Evolutionary conservation across 2,888 invertebrate genomes (phyloP).

Genomic region (Emmelina monodactyla): DNA sequence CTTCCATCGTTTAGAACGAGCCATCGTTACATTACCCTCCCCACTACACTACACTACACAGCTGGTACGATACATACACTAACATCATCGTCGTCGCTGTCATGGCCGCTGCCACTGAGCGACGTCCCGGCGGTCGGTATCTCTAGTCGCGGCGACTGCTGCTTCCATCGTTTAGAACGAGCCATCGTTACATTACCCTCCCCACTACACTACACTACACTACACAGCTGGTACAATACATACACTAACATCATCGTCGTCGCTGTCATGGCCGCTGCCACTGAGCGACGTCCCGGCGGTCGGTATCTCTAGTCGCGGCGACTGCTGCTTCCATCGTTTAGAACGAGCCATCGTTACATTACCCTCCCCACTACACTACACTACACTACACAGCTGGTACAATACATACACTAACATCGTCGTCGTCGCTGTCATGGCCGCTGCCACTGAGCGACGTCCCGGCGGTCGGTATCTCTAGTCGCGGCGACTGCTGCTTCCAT

Average conservation of each 20-base stretch:
- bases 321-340: conserved; percentile 64
- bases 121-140: conserved; percentile 43
- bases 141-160: conserved; percentile 40
- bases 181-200: no score
- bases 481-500: conserved; percentile 47
- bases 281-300: conserved; percentile 53
- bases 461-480: conserved; percentile 39
- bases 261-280: conserved; percentile 68
- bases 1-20: conserved; percentile 70
- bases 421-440: conserved; percentile 72
- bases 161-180: conserved; percentile 69
- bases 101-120: conserved; percentile 59
- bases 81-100: conserved; percentile 78
- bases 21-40: no score
- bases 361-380: no score
- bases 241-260: conserved; percentile 78
- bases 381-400: no score
- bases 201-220: no score
- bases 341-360: no score
- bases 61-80: no score
- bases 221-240: no score
- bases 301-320: conserved; percentile 38
- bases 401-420: no score
- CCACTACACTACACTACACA: no score
- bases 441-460: conserved; percentile 54